These are phyloP conservation scores for Anadara kagoshimensis DNA, from an alignment of 1,140 invertebrate species.

Conservation along the genomic window DNA sequence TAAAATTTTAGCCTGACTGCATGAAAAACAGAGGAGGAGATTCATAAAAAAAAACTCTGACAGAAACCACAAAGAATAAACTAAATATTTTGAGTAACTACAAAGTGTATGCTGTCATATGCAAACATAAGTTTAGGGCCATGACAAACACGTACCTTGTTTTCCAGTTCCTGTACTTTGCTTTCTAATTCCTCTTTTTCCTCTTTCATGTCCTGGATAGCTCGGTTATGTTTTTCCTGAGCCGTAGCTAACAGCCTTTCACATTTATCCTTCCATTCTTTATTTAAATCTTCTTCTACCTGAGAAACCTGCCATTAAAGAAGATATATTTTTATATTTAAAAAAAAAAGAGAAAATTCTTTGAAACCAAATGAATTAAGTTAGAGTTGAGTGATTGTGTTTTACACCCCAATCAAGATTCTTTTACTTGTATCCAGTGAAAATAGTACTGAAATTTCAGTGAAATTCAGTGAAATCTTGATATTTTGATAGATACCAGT, in stretches of 20 bases:
- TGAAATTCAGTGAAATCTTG: too few species aligned
- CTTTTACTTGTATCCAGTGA: background rate
- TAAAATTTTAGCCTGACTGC: too few species aligned
- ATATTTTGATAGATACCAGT: background rate
- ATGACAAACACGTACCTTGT: slow-evolving; percentile 47
- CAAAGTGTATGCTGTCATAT: too few species aligned
- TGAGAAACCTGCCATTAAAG: slow-evolving; percentile 55
- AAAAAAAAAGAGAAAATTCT: too few species aligned
- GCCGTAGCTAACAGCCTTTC: slow-evolving; percentile 61
- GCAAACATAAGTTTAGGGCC: background rate
- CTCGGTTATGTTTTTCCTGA: slow-evolving; percentile 64
- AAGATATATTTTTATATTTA: too few species aligned
- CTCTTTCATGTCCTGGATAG: slow-evolving; percentile 59
- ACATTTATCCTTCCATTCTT: slow-evolving; percentile 66
- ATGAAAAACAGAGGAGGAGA: too few species aligned
- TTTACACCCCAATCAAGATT: background rate
- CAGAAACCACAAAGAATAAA: too few species aligned
- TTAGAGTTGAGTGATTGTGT: too few species aligned
- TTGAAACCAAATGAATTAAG: too few species aligned
- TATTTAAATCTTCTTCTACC: slow-evolving; percentile 68
- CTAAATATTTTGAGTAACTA: too few species aligned
- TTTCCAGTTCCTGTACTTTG: slow-evolving; percentile 53
- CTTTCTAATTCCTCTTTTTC: slow-evolving; percentile 64
- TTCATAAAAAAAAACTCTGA: too few species aligned
- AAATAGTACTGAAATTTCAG: too few species aligned